Evolutionary conservation across 2,113 vertebrate genomes (phyloP).

Genomic region (Neomonachus schauinslandi): DNA sequence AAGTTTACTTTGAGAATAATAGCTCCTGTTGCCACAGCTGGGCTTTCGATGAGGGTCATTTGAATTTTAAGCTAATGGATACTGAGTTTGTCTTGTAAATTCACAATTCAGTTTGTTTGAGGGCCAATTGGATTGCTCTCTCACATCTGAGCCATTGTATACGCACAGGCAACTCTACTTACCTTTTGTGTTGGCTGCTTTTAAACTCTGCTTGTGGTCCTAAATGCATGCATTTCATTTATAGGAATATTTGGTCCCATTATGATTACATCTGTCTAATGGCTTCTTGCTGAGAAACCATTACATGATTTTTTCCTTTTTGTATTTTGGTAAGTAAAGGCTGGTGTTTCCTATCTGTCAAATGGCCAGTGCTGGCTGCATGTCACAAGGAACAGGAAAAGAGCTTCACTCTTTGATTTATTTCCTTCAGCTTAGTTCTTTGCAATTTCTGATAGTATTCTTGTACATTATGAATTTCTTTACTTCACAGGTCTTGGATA

Average conservation of each 20-base stretch:
- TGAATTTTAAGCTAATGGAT: constrained; percentile 72
- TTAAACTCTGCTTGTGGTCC: constrained; percentile 66
- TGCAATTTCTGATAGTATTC: background rate
- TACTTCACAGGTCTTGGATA: constrained; percentile 49
- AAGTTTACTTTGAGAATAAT: constrained; percentile 62
- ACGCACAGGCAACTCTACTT: constrained; percentile 12
- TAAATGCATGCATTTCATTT: constrained; percentile 69
- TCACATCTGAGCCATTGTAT: constrained; percentile 59
- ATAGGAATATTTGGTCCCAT: constrained; percentile 73
- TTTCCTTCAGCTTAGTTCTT: constrained; percentile 50
- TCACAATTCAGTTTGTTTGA: constrained; percentile 48
- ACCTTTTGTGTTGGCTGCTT: constrained; percentile 74
- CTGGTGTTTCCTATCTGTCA: constrained; percentile 65
- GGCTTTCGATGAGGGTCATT: constrained; percentile 54
- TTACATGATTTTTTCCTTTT: constrained; percentile 18
- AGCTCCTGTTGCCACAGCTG: constrained; percentile 55
- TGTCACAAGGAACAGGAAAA: background rate
- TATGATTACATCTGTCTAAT: constrained; percentile 78
- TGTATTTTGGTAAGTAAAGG: constrained; percentile 66
- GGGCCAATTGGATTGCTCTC: constrained; percentile 56
- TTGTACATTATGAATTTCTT: background rate
- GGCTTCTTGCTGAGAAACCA: constrained; percentile 75
- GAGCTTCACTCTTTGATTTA: constrained; percentile 42
- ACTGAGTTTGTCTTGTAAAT: constrained; percentile 64
- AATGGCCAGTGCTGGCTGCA: constrained; percentile 31